These are phyloP conservation scores for Athrips mouffetella DNA, from an alignment of 2,888 invertebrate genomes.

Conservation along the genomic window DNA sequence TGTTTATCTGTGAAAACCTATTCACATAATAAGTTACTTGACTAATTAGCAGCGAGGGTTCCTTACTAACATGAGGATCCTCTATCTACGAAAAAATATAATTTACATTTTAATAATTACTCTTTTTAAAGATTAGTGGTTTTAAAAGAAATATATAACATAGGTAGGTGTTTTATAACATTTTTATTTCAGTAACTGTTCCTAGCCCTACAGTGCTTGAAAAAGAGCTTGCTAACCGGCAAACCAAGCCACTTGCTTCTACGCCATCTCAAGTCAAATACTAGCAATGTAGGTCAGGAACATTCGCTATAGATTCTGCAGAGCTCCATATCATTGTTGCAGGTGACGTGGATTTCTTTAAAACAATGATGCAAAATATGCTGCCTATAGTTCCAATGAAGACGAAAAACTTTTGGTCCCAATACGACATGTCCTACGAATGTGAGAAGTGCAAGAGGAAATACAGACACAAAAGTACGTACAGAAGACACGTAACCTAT, in stretches of 20 bases:
- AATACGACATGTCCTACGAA: conserved; percentile 68
- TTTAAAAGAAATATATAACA: background rate
- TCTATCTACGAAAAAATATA: too few relatives aligned
- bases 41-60: background rate
- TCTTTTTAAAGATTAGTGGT: too few relatives aligned
- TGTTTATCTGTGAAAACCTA: conserved; percentile 27
- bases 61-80: too few relatives aligned
- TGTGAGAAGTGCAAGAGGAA: conserved; percentile 84
- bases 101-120: too few relatives aligned
- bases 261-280: background rate
- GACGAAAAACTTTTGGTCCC: conserved; percentile 73
- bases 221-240: background rate
- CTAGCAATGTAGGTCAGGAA: background rate
- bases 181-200: background rate
- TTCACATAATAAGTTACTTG: background rate
- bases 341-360: conserved; percentile 75
- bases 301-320: background rate
- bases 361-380: conserved; percentile 71
- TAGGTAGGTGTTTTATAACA: background rate
- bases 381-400: conserved; percentile 71
- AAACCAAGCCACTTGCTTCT: background rate
- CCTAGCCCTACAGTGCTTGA: background rate
- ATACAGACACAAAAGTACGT: conserved; percentile 85
- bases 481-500: conserved; percentile 83
- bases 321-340: conserved; percentile 51